Evolutionary conservation across 2,888 invertebrate species (phyloP).

Genomic region (Autographa gamma): DNA sequence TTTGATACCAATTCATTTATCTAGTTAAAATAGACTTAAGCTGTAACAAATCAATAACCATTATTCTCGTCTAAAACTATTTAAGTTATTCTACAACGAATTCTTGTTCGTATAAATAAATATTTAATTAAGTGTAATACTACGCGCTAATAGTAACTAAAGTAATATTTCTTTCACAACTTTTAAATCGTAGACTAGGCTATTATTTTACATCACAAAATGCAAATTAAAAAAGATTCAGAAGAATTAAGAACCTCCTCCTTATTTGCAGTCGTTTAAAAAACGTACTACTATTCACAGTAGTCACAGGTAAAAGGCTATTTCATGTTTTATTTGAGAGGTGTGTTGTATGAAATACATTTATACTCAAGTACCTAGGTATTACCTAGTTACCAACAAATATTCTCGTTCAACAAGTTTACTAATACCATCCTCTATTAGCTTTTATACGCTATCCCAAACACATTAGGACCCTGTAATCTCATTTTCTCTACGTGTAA

Average conservation of each 20-base stretch:
- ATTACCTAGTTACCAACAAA: constrained; percentile 3
- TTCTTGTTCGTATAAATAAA: no score
- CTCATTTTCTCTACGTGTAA: not conserved
- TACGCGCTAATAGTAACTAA: no score
- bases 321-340: not conserved
- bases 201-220: not conserved
- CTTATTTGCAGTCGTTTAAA: no score
- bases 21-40: no score
- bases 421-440: not conserved
- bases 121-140: no score
- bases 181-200: not conserved
- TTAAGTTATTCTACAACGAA: no score
- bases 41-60: no score
- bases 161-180: not conserved
- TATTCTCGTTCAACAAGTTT: not conserved
- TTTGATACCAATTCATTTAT: no score
- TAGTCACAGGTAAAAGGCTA: no score
- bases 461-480: constrained; percentile 21
- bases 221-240: not conserved
- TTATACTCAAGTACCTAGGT: not conserved
- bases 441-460: constrained; percentile 20
- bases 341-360: not conserved
- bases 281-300: no score
- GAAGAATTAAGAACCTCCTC: no score
- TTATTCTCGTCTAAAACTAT: no score